These are phyloP conservation scores for Thecophora atra DNA, from an alignment of 2,888 invertebrate species.

Conservation along the genomic window DNA sequence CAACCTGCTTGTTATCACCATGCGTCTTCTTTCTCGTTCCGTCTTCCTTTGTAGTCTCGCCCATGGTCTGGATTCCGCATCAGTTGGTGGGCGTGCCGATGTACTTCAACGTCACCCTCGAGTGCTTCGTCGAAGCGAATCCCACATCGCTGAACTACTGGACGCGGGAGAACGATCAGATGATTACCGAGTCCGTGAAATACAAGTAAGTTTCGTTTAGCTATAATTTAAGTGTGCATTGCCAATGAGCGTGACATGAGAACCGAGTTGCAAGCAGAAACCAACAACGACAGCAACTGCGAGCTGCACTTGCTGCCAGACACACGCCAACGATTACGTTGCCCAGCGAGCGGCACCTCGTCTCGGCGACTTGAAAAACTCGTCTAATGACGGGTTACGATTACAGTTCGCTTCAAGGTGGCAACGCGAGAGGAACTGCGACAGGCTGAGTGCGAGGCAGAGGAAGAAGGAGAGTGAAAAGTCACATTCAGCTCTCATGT, in stretches of 20 bases:
- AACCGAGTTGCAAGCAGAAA: neutral
- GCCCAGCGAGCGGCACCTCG: neutral
- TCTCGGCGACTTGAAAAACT: constrained; percentile 1
- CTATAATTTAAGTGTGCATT: neutral
- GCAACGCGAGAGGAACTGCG: neutral
- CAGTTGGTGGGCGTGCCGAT: constrained; percentile 87
- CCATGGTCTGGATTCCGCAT: constrained; percentile 92
- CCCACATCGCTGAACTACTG: constrained; percentile 91
- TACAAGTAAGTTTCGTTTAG: constrained; percentile 69
- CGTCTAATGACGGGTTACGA: neutral
- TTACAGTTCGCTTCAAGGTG: neutral
- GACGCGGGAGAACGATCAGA: constrained; percentile 86
- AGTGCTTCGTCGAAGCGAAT: constrained; percentile 91
- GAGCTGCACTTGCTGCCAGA: neutral
- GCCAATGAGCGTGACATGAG: neutral
- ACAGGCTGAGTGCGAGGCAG: too few relatives aligned
- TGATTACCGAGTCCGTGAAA: constrained; percentile 87
- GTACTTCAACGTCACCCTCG: constrained; percentile 83
- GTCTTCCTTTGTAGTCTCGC: constrained; percentile 75
- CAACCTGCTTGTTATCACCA: neutral
- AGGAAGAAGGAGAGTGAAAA: neutral
- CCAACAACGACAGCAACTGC: neutral
- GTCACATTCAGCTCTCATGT: neutral
- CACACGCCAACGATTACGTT: neutral
- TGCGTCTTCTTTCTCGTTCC: neutral